Base-by-base conservation (phyloP, 2,113 vertebrate genomes). In the Xiphophorus couchianus region DNA sequence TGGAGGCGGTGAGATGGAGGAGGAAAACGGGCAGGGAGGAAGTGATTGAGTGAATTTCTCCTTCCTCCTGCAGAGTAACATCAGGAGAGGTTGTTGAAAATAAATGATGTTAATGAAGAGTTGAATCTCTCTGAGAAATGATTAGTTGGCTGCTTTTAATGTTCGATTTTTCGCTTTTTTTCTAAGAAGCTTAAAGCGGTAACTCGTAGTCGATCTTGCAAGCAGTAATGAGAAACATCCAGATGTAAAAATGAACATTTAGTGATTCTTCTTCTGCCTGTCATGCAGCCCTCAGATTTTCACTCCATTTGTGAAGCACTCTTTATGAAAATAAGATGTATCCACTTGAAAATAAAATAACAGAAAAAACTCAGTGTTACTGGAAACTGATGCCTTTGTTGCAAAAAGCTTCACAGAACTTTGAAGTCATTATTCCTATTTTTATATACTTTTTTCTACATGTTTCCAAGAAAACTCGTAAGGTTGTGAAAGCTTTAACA, bases 81-180 rank as follows among this genome's bases (percentile, higher is more conserved):
- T 78, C 78, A 78, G 83, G 81, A 84, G 77, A 69, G 74, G 66
- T 42, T 78, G 70, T 75, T 73, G 78, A 86, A 74, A 76, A 82
- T 84, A 78, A 84, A 88, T 76, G 77, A 80, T 76, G 79, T 70
- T 83, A 76, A 85, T 80, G 82, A 81, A 78, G 61, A 77, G 58
- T 22, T 27, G 60, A 37, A 62, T 73, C 44, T 69, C 10, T 66
- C 54, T 66, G 69, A 71, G 69, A 73, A 69, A 31, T 27, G 39
- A 42, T 42, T 42, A 42, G 39, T 15, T 42, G 22, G 63, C 25
- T 5, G 15, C 76, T 1, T 60, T 42, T 15, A 42, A 42, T 42
- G 39, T 5, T 42, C 15, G 14, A 42, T 3, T 42, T 15, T 42
- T 14, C 15, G 13, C 14, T 10, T 15, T 42, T 42, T 42, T 42